Conservation (phyloP, 2,888 invertebrate genomes). For the Tholera decimalis region DNA sequence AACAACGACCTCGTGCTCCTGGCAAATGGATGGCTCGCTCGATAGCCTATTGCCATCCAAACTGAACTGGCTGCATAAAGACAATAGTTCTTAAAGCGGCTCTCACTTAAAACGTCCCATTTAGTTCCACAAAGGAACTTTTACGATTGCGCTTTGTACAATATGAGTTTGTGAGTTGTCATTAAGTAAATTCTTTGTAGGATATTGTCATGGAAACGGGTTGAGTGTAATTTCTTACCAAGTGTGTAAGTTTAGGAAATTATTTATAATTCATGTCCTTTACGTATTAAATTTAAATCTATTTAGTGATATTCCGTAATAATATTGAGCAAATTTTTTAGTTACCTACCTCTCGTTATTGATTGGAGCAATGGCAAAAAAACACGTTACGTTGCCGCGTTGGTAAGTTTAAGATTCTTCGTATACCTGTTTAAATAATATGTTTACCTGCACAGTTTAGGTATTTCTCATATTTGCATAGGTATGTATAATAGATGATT, state of each 20-base stretch:
- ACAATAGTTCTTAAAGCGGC: slow-evolving; percentile 85
- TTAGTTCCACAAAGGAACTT: slow-evolving; percentile 84
- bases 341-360: background rate
- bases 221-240: slow-evolving; percentile 17
- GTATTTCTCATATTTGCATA: too few species aligned
- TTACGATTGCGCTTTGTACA: slow-evolving; percentile 72
- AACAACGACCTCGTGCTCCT: slow-evolving; percentile 55
- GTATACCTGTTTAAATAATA: too few species aligned
- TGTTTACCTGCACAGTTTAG: too few species aligned
- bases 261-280: background rate
- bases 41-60: slow-evolving; percentile 84
- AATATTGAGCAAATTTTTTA: background rate
- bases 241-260: slow-evolving; percentile 1
- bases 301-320: slow-evolving; percentile 2
- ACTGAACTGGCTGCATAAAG: slow-evolving; percentile 79
- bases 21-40: slow-evolving; percentile 78
- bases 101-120: slow-evolving; percentile 85
- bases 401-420: too few species aligned
- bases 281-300: background rate
- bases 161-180: slow-evolving; percentile 69
- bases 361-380: background rate
- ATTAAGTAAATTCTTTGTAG: slow-evolving; percentile 66
- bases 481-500: too few species aligned
- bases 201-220: slow-evolving; percentile 49
- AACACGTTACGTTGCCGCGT: too few species aligned